Percentiles rank a stretch among this genome's conserved stretches.
These are phyloP conservation scores for Leucoptera coffeella DNA, from an alignment of 2,888 invertebrate species.

Conservation along the genomic window DNA sequence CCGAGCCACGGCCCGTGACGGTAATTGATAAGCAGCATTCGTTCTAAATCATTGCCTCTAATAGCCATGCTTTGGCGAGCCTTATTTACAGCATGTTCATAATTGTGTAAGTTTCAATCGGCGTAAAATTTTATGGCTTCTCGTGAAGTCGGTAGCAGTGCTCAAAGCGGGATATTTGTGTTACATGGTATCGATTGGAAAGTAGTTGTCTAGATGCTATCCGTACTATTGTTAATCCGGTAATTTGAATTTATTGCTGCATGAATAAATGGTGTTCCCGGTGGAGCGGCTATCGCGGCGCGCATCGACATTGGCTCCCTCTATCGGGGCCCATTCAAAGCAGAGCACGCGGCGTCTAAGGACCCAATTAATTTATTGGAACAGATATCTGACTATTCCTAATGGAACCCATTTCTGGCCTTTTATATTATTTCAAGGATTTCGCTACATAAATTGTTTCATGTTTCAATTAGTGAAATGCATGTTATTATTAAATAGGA, in stretches of 20 bases:
- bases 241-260: conserved; percentile 54
- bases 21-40: conserved; percentile 37
- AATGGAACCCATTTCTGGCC: no score
- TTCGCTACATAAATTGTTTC: no score
- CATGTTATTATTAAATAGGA: no score
- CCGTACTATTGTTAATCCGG: conserved; percentile 50
- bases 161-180: conserved; percentile 9
- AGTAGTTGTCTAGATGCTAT: conserved; percentile 34
- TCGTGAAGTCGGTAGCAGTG: conserved; percentile 11
- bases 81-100: conserved; percentile 4
- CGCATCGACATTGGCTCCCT: conserved; percentile 30
- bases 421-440: no score
- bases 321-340: conserved; percentile 10
- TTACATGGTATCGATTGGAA: conserved; percentile 16
- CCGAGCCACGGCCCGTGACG: conserved; percentile 24
- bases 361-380: no score
- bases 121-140: conserved; percentile 4
- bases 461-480: no score
- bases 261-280: conserved; percentile 42
- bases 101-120: conserved; percentile 4
- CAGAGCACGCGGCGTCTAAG: no score
- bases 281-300: conserved; percentile 29
- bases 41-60: conserved; percentile 1
- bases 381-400: no score
- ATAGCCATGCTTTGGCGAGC: background rate